Evolutionary conservation across 2,888 invertebrate genomes (phyloP).

Genomic region (Ganaspis brasiliensis): DNA sequence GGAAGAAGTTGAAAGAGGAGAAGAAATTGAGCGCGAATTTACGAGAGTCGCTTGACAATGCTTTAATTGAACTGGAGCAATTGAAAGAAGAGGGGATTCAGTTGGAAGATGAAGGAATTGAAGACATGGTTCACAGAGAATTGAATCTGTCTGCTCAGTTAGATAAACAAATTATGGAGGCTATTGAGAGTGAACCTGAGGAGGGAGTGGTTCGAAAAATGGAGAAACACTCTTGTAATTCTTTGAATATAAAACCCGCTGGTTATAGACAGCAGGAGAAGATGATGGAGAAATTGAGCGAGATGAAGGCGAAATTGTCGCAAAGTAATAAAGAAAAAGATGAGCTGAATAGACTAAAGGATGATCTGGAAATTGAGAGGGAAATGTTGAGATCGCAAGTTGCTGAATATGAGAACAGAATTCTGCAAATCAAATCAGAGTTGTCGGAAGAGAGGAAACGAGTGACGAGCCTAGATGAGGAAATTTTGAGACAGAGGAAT

Average conservation of each 20-base stretch:
- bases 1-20: conserved; percentile 83
- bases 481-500: conserved; percentile 71
- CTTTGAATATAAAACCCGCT: conserved; percentile 62
- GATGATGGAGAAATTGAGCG: conserved; percentile 63
- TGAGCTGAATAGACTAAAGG: conserved; percentile 71
- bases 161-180: conserved; percentile 83
- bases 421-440: conserved; percentile 73
- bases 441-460: conserved; percentile 73
- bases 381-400: conserved; percentile 75
- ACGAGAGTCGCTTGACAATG: conserved; percentile 71
- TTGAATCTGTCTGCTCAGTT: conserved; percentile 84
- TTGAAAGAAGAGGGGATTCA: conserved; percentile 50
- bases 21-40: conserved; percentile 79
- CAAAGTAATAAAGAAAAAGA: conserved; percentile 71
- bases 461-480: conserved; percentile 70
- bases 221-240: conserved; percentile 63
- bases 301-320: conserved; percentile 63
- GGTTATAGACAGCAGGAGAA: conserved; percentile 24
- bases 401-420: conserved; percentile 74
- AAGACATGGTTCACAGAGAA: conserved; percentile 82
- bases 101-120: conserved; percentile 69
- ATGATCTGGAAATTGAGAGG: conserved; percentile 73
- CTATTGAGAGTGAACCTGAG: conserved; percentile 81
- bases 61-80: conserved; percentile 62
- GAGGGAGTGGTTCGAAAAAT: conserved; percentile 59